Conservation (phyloP, 1,140 invertebrate genomes). For the Chironomus striatipennis region DNA sequence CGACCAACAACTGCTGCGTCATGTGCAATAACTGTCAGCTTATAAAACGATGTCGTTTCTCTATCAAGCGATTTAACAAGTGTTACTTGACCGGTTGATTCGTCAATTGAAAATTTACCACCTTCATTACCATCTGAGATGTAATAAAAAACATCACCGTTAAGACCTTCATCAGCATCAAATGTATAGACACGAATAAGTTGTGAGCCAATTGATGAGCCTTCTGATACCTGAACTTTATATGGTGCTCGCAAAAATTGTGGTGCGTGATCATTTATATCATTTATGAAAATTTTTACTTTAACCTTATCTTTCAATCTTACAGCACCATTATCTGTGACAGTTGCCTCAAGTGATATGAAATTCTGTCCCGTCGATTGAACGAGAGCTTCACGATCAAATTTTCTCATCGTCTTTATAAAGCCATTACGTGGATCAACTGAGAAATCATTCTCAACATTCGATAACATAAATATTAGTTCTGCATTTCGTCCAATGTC, state of each 20-base stretch:
- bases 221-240: slow-evolving; percentile 76
- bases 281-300: slow-evolving; percentile 76
- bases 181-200: slow-evolving; percentile 75
- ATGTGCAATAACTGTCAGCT: slow-evolving; percentile 68
- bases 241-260: slow-evolving; percentile 76
- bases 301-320: slow-evolving; percentile 78
- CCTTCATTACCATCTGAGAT: slow-evolving; percentile 71
- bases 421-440: slow-evolving; percentile 89
- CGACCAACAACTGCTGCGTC: slow-evolving; percentile 63
- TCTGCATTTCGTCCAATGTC: slow-evolving; percentile 89
- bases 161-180: slow-evolving; percentile 82
- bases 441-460: slow-evolving; percentile 70
- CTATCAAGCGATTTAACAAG: slow-evolving; percentile 71
- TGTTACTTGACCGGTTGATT: slow-evolving; percentile 77
- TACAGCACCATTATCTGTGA: slow-evolving; percentile 77
- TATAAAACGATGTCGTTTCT: slow-evolving; percentile 71
- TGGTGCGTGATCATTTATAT: slow-evolving; percentile 89
- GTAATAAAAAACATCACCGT: slow-evolving; percentile 83
- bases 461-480: slow-evolving; percentile 73
- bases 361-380: slow-evolving; percentile 64
- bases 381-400: slow-evolving; percentile 79
- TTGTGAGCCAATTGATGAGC: slow-evolving; percentile 62
- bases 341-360: slow-evolving; percentile 73
- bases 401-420: slow-evolving; percentile 72
- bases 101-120: slow-evolving; percentile 73